phyloP scores from a whole-genome alignment of 2,797 vertebrate genomes.

The Hippocampus kuda region DNA sequence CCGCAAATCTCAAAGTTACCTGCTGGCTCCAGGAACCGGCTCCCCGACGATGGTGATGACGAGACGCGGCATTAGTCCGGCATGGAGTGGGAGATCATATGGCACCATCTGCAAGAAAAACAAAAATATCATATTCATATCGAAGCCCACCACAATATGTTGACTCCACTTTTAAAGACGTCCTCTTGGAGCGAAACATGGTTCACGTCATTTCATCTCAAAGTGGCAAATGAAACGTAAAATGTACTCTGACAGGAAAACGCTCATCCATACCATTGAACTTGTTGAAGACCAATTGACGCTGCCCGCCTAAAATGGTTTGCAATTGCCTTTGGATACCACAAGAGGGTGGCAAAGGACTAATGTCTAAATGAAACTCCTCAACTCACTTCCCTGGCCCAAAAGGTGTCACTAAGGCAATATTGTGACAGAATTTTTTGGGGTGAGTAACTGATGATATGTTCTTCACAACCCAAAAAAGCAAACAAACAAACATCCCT shows the following conservation, averaged over 20 bases:
- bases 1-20: constrained; percentile 34
- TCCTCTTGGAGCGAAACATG: not conserved
- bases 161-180: not conserved
- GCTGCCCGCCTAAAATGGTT: no score
- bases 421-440: not conserved
- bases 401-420: no score
- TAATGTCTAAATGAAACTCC: no score
- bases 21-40: constrained; percentile 56
- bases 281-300: no score
- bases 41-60: constrained; percentile 75
- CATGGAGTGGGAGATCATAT: constrained; percentile 70
- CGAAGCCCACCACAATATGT: not conserved
- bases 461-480: no score
- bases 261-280: no score
- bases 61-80: constrained; percentile 73
- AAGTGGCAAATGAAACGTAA: not conserved
- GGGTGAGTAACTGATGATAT: not conserved
- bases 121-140: not conserved
- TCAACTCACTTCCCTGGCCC: no score
- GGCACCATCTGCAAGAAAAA: constrained; percentile 74
- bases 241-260: no score
- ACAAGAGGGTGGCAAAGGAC: no score
- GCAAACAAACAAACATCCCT: not conserved
- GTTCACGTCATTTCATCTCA: not conserved
- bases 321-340: no score